phyloP scores from a whole-genome alignment of 2,113 vertebrate species.

The Sakesphorus luctuosus region DNA sequence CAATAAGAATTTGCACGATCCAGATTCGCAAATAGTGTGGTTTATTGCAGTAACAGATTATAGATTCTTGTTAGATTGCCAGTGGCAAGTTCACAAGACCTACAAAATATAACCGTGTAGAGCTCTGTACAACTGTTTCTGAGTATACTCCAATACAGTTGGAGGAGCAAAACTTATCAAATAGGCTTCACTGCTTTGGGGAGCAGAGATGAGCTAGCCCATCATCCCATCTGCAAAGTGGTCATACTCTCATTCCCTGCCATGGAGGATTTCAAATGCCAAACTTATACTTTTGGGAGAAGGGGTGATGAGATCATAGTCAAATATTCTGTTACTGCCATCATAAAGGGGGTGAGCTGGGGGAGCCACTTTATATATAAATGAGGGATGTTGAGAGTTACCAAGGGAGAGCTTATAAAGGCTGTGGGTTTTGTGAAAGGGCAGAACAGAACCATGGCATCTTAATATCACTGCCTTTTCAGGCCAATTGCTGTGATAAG shows the following conservation, averaged over 20 bases:
- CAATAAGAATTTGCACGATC: background rate
- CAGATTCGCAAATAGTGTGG: background rate
- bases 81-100: background rate
- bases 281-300: background rate
- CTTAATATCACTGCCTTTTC: rapidly evolving
- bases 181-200: background rate
- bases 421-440: background rate
- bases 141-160: rapidly evolving
- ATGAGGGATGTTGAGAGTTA: background rate
- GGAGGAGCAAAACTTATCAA: background rate
- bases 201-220: background rate
- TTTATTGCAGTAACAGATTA: background rate
- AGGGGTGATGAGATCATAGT: background rate
- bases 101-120: too few relatives aligned
- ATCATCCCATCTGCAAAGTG: background rate
- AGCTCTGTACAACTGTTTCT: background rate
- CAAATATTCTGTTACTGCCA: background rate
- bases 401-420: background rate
- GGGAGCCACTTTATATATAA: background rate
- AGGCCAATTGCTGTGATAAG: background rate
- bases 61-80: background rate
- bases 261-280: background rate
- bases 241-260: background rate
- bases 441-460: rapidly evolving
- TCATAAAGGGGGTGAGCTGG: background rate